Evolutionary conservation across 2,797 vertebrate genomes (phyloP).

Genomic region (Nothura maculosa): DNA sequence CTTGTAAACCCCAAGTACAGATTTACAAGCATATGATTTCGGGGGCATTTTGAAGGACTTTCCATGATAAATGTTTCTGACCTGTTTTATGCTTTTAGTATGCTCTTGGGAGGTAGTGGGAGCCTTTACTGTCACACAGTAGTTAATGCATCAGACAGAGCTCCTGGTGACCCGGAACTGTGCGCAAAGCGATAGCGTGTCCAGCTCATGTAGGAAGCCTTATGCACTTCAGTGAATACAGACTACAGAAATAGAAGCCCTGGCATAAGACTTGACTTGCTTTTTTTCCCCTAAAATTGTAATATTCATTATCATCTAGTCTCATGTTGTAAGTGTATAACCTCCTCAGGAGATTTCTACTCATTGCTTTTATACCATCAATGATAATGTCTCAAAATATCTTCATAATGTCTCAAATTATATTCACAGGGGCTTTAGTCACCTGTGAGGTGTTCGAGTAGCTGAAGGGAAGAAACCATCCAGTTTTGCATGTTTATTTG

Average conservation of each 20-base stretch:
- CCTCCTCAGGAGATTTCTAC: not conserved
- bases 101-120: fast-evolving
- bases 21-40: not conserved
- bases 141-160: not conserved
- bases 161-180: not conserved
- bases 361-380: not conserved
- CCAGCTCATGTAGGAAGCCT: not conserved
- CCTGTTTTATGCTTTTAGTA: not conserved
- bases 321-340: not conserved
- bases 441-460: not conserved
- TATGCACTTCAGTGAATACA: fast-evolving
- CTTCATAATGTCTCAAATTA: not conserved
- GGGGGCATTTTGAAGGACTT: not conserved
- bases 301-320: not conserved
- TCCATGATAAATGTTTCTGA: not conserved
- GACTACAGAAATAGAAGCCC: not conserved
- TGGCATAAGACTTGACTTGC: not conserved
- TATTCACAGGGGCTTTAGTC: not conserved
- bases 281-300: not conserved
- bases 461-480: not conserved
- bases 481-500: conserved; percentile 16
- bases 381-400: not conserved
- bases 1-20: not conserved
- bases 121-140: not conserved
- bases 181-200: not conserved